Base-by-base conservation (phyloP, 2,797 vertebrate species). In the Sarcoramphus papa region DNA sequence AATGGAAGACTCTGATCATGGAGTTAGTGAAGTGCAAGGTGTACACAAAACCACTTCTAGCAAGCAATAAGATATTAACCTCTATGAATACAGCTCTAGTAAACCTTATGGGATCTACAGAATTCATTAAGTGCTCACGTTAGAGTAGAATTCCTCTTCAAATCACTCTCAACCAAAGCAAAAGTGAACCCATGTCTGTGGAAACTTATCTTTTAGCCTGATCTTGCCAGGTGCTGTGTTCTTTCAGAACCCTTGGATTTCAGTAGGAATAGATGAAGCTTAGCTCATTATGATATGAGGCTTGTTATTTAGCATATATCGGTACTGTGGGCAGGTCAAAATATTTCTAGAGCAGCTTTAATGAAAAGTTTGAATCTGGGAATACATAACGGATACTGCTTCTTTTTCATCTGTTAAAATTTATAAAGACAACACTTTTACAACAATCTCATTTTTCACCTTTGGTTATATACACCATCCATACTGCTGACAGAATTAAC, bases 71-170 rank as follows among this genome's bases (percentile, higher is more conserved):
- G 7, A 14, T 70, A 27, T 67, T 85, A 74, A 77, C 2, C 1
- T 8, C 2, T 41, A 5, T 57, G 37, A 50, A 28, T 22, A 53
- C 2, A 69, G 17, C 14, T 77, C 19, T 57, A 35, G 24, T 28
- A 64, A 88, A 48, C 9, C 11, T 70, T 35, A 28, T 10, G 12
- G 13, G 20, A 70, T 48, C 31, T 73, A 40, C 11, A n/a, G 40
- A 54, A 57, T n/a, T 78, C 33, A 35, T 47, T 37, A 56, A 59
- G 8, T 45, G 10, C 9, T 67, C 40, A 13, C 0, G 0, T 59
- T 51, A 11, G 15, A 79, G 23, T 7, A 70, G 40, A 80, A 75
- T 67, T 69, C 24, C 25, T 83, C 50, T 78, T 88, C 27, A 54
- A 75, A 76, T 65, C 13, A 20, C 30, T 51, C 10, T 59, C 43